Base-by-base conservation (phyloP, 1,140 invertebrate genomes). In the Cepaea nemoralis region DNA sequence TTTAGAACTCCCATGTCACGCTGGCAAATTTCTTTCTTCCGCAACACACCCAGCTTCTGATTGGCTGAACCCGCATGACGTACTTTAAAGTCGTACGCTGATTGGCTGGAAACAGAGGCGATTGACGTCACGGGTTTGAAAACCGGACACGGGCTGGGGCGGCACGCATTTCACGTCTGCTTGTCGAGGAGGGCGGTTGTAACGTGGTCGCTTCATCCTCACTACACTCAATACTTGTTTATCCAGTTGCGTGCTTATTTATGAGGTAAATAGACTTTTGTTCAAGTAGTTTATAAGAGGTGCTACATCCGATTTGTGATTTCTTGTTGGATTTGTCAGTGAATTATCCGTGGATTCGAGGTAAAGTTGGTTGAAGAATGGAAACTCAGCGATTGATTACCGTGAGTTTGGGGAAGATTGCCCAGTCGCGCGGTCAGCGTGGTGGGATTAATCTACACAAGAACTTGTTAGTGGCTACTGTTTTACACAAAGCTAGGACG, bases 351-450 rank as follows among this genome's bases (percentile, higher is more conserved):
- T n/a, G n/a, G n/a, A n/a, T n/a, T n/a, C n/a, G n/a, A n/a, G n/a
- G n/a, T n/a, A n/a, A n/a, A n/a, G n/a, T n/a, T n/a, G n/a, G n/a
- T n/a, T n/a, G n/a, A n/a, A n/a, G 92, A 75, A 92, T 92, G 81
- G 88, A 94, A 90, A 93, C 94, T 39, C 93, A 94, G 88, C 91
- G 93, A 86, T 91, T 94, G 83, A 94, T 94, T 77, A 93, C 93
- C 80, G 91, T 95, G 80, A 94, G 94, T 31, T 88, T 95, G 80
- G 93, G 93, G n/a, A 95, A 95, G 91, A 95, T 95, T 85, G 93
- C 93, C 39, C 92, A 93, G 85, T 94, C 93, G 12, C 87, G 94
- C 50, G 82, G 87, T n/a, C 93, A 93, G 83, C 91, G 94, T 73
- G 93, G 93, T 67, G 94, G 94, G 33, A 93, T 94, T 31, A 94